Base-by-base conservation (phyloP, 2,888 invertebrate genomes). In the Cephus sareptanus region DNA sequence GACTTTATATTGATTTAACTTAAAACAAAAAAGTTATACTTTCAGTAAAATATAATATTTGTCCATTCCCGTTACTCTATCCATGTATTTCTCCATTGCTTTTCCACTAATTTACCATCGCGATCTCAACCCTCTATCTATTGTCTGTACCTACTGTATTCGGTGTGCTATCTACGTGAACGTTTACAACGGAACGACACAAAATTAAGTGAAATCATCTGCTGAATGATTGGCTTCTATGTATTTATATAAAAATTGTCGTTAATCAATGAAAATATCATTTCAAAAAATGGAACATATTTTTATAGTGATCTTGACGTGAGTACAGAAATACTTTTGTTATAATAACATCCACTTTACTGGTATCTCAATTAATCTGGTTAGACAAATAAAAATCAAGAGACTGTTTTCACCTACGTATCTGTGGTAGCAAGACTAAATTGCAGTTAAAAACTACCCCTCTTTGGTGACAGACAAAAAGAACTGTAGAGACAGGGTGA, bases 161-260 rank as follows among this genome's bases (percentile, higher is more conserved):
- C 56, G 23, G 1, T 2, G 1, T 23, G 56, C 9, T 9, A 56
- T 23, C 56, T 56, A 23, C 9, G 23, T 9, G 1, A 56, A 56
- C 9, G 9, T 23, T 56, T 15, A 56, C 2, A 56, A 23, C 23
- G 23, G 23, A 56, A 23, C 56, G 9, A 56, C 56, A 56, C 0
- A 23, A 23, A 23, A 56, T 56, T 6, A 6, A 9, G 23, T 23
- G 9, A 1, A 23, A 56, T 56, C 81, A 83, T 82, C 85, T 81
- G 82, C 78, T 79, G 77, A n/a, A 73, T 74, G 81, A 83, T 80
- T 81, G 83, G 82, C 82, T 84, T 82, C 79, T 87, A 86, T 83
- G 87, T 87, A 86, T 86, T 87, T 83, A 86, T 85, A 86, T 84
- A 87, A 87, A 85, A 87, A 85, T 86, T 80, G 80, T 79, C 81